phyloP scores from a whole-genome alignment of 1,140 invertebrate genomes.

The Formica selysi region DNA sequence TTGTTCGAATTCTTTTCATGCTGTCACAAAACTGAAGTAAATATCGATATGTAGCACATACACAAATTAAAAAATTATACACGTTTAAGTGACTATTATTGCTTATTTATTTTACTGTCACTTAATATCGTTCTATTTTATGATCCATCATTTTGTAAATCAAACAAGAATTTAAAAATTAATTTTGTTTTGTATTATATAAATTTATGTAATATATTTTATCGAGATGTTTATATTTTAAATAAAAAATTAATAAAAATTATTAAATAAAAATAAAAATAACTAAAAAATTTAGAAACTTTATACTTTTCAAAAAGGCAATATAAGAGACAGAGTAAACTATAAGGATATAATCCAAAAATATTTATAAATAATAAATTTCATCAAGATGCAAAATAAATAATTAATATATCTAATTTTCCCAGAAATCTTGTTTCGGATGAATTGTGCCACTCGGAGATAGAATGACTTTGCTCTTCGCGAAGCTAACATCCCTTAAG shows the following conservation, averaged over 20 bases:
- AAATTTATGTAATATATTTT: background rate
- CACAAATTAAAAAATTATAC: background rate
- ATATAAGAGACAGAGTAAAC: background rate
- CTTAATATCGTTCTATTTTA: background rate
- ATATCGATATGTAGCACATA: background rate
- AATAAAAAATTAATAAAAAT: no score
- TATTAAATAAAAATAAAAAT: background rate
- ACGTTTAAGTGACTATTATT: background rate
- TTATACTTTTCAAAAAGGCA: background rate
- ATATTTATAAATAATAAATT: background rate
- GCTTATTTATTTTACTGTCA: no score
- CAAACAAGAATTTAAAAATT: background rate
- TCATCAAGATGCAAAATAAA: background rate
- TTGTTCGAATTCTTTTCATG: background rate
- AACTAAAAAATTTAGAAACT: no score
- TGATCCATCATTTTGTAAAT: background rate
- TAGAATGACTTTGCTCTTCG: background rate
- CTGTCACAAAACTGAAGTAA: background rate
- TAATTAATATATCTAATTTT: slow-evolving; percentile 17
- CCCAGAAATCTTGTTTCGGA: background rate
- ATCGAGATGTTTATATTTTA: no score
- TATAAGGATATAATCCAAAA: background rate
- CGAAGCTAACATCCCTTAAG: slow-evolving; percentile 5
- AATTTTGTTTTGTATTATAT: slow-evolving; percentile 11
- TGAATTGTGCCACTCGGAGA: background rate